These are phyloP conservation scores for Rhabditoides inermis DNA, from an alignment of 2,888 invertebrate genomes.

Conservation along the genomic window DNA sequence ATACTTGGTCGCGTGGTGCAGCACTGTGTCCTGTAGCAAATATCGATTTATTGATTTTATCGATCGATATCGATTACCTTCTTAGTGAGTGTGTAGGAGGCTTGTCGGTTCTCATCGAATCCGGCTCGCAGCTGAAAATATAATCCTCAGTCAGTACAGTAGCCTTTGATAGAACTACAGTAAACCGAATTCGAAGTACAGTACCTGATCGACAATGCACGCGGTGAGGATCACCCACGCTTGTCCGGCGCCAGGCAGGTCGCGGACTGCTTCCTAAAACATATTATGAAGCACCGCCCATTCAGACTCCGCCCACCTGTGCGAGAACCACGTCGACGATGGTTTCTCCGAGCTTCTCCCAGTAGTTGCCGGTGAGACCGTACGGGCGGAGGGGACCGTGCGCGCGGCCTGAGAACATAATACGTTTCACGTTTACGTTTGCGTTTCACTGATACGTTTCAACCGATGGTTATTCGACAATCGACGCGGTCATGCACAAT, in stretches of 20 bases:
- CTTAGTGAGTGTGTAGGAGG: slow-evolving; percentile 17
- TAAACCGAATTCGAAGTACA: too few relatives aligned
- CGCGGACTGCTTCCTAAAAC: slow-evolving; percentile 45
- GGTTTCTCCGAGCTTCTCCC: slow-evolving; percentile 50
- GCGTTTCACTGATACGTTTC: background rate
- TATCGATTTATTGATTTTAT: too few relatives aligned
- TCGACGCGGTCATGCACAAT: too few relatives aligned
- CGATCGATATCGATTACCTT: too few relatives aligned
- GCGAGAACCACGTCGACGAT: slow-evolving; percentile 49
- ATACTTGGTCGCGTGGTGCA: slow-evolving; percentile 32
- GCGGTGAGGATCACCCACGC: slow-evolving; percentile 51
- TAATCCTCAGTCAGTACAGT: background rate
- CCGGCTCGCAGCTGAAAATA: slow-evolving; percentile 36
- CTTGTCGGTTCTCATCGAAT: slow-evolving; percentile 33
- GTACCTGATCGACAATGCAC: slow-evolving; percentile 47
- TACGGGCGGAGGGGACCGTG: slow-evolving; percentile 48
- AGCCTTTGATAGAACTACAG: background rate
- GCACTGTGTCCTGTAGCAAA: slow-evolving; percentile 32
- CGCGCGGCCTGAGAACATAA: slow-evolving; percentile 28
- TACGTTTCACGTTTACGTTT: background rate
- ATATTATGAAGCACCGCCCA: background rate
- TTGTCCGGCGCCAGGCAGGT: slow-evolving; percentile 50
- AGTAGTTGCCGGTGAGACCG: slow-evolving; percentile 42
- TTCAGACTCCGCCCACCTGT: slow-evolving; percentile 10
- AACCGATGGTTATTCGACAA: too few relatives aligned